Conservation (phyloP, 2,888 invertebrate species). For the Cheilosia soror region DNA sequence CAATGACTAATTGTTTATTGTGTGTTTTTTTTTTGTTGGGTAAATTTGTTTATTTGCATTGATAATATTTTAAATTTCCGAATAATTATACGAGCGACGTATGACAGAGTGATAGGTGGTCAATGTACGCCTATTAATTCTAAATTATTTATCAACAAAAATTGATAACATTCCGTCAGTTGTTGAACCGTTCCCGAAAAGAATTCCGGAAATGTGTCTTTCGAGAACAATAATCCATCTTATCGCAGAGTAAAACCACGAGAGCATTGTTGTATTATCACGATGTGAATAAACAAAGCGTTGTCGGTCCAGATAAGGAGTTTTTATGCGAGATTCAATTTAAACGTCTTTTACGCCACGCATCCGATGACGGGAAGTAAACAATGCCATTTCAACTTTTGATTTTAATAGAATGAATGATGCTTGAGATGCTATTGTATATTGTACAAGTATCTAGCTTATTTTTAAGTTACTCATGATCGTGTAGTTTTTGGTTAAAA, state of each 20-base stretch:
- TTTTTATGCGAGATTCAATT: slow-evolving; percentile 11
- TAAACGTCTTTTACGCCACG: slow-evolving; percentile 24
- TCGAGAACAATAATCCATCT: slow-evolving; percentile 47
- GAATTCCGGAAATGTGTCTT: slow-evolving; percentile 35
- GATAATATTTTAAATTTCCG: slow-evolving; percentile 17
- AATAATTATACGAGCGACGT: slow-evolving; percentile 16
- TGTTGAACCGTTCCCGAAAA: slow-evolving; percentile 13
- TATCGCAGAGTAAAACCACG: slow-evolving; percentile 16
- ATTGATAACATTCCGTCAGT: slow-evolving; percentile 31
- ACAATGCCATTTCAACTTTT: slow-evolving; percentile 19
- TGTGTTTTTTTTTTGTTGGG: not conserved
- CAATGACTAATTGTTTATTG: slow-evolving; percentile 1
- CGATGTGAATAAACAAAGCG: slow-evolving; percentile 45
- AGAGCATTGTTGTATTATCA: slow-evolving; percentile 43
- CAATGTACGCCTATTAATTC: slow-evolving; percentile 64
- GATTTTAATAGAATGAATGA: slow-evolving; percentile 6
- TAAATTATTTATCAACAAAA: slow-evolving; percentile 12
- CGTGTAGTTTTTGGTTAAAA: not conserved
- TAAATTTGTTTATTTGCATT: slow-evolving; percentile 10
- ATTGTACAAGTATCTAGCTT: not conserved
- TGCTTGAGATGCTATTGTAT: slow-evolving; percentile 6
- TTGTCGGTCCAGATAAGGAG: slow-evolving; percentile 41
- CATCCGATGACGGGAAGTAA: slow-evolving; percentile 28
- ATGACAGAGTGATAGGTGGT: slow-evolving; percentile 48
- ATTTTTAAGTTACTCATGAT: slow-evolving; percentile 2